A percentile compares a stretch with the other conserved stretches of the same genome.
Evolutionary conservation across 2,113 vertebrate genomes (phyloP).

Genomic region (Cercocebus atys): DNA sequence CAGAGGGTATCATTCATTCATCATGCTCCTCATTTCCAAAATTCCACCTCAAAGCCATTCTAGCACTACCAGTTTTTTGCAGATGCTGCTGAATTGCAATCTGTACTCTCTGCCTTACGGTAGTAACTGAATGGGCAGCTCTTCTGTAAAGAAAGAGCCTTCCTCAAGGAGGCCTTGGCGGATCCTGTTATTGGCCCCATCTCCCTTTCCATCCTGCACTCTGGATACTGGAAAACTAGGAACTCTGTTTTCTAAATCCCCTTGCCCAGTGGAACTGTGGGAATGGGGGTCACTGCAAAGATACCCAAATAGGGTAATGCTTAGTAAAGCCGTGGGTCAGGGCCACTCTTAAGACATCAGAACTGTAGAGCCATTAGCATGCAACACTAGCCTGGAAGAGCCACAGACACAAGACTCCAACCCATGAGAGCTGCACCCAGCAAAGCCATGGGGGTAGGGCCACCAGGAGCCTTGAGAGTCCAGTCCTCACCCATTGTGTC

Average conservation of each 20-base stretch:
- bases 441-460: neutral
- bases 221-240: neutral
- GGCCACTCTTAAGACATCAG: neutral
- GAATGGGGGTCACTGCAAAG: neutral
- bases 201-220: neutral
- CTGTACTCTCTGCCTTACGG: neutral
- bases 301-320: neutral
- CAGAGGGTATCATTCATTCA: neutral
- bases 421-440: neutral
- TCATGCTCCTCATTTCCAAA: neutral
- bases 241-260: neutral
- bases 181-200: neutral
- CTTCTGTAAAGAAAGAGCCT: neutral
- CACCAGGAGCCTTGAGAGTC: neutral
- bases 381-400: neutral
- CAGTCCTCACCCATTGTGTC: neutral
- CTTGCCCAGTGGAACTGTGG: neutral
- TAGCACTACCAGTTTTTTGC: neutral
- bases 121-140: neutral
- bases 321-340: neutral
- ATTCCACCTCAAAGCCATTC: neutral
- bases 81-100: neutral
- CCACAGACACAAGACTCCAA: neutral
- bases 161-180: neutral
- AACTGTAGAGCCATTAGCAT: neutral